A percentile compares a stretch with the other conserved stretches of the same genome.
These are phyloP conservation scores for Cinclus cinclus DNA, from an alignment of 2,113 vertebrate species.

Conservation along the genomic window DNA sequence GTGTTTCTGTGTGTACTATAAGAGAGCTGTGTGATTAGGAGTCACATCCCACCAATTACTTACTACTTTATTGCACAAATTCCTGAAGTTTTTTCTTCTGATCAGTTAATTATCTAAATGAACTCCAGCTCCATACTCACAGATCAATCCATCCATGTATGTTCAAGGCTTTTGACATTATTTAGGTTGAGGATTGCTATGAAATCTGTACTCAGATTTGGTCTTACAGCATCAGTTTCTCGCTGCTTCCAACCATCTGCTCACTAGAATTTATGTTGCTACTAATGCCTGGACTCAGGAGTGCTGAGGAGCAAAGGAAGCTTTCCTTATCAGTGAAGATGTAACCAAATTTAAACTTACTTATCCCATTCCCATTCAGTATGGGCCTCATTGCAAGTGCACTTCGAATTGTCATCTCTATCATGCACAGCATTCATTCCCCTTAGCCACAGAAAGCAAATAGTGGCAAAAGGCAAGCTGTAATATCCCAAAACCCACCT, in stretches of 20 bases:
- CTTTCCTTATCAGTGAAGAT: constrained; percentile 22
- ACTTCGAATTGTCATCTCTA: not conserved
- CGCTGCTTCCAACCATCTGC: constrained; percentile 31
- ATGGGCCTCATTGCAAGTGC: not conserved
- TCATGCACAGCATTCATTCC: constrained; percentile 43
- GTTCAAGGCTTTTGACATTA: not conserved
- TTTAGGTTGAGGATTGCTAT: not conserved
- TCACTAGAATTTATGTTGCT: constrained; percentile 43
- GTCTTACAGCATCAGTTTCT: not conserved
- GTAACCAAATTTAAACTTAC: constrained; percentile 38
- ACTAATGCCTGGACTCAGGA: not conserved
- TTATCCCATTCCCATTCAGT: constrained; percentile 32
- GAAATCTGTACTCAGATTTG: not conserved
- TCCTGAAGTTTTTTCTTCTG: not conserved
- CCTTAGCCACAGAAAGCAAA: constrained; percentile 65
- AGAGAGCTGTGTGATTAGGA: not conserved
- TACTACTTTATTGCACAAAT: not conserved
- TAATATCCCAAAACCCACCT: constrained; percentile 42
- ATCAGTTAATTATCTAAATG: not conserved
- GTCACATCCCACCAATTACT: not conserved
- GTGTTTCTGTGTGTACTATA: not conserved
- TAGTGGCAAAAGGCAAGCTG: constrained; percentile 62
- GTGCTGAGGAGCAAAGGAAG: not conserved
- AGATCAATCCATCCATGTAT: not conserved
- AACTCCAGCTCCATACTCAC: not conserved